Base-by-base conservation (phyloP, 2,113 vertebrate genomes). In the Crotalus horridus region DNA sequence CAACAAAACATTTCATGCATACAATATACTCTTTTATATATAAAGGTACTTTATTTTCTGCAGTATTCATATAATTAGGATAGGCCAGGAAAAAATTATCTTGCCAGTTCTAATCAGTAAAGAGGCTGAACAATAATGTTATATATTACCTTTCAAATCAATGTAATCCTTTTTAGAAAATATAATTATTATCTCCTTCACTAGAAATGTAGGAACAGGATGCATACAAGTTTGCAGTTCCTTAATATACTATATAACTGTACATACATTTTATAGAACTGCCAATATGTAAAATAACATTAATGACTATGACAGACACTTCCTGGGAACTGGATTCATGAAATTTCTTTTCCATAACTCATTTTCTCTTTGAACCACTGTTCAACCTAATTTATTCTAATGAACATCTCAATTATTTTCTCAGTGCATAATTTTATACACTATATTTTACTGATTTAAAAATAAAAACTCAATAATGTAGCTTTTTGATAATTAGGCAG, bases 31-130 rank as follows among this genome's bases (percentile, higher is more conserved):
- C 6, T 39, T 17, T 90, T 93, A 54, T 87, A 90, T 0, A 0
- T 20, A 89, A 29, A 90, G 21, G 87, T 29, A 91, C 85, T 26
- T 48, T 89, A 48, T 92, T 94, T 90, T 93, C 93, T 87, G 85
- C 91, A 95, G 90, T 94, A 91, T 90, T 95, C 56, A 91, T 61
- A 89, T 95, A 90, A 85, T 87, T 46, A 87, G 81, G 93, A 29
- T 3, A 91, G 64, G 89, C 94, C 23, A 48, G 39, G 6, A 64
- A 46, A 46, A 88, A 53, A 1, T 46, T 21, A 88, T n/a, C n/a
- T 61, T 53, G 20, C n/a, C 29, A 48, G 4, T 39, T 88, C 11
- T 33, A 23, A 88, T 8, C 55, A 51, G 21, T 54, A 54, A 3
- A 26, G 43, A 87, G 91, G 54, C 0, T 89, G 3, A 86, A 95